Evolutionary conservation across 2,113 vertebrate genomes (phyloP).

Genomic region (Camelus dromedarius): DNA sequence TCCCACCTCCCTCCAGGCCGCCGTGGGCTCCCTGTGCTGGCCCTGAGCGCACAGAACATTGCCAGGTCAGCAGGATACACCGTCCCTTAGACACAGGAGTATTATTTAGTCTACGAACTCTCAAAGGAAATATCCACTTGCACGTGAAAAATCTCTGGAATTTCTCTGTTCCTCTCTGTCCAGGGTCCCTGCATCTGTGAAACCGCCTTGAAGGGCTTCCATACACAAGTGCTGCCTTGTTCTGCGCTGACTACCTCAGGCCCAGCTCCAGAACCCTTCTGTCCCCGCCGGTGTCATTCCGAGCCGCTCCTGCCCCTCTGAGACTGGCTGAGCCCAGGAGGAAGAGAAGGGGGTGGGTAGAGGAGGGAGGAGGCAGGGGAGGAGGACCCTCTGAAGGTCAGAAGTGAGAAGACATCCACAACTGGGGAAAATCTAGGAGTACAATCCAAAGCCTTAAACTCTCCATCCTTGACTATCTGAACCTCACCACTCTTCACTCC

Average conservation of each 20-base stretch:
- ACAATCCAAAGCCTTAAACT: background rate
- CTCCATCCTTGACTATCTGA: background rate
- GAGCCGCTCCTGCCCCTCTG: background rate
- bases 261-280: background rate
- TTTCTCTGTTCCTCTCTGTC: conserved; percentile 74
- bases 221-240: conserved; percentile 31
- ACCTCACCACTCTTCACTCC: background rate
- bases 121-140: conserved; percentile 86
- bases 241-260: fast-evolving
- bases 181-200: conserved; percentile 56
- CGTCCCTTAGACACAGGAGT: conserved; percentile 75
- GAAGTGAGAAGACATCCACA: background rate
- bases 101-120: conserved; percentile 88
- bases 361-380: background rate
- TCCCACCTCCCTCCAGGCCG: background rate
- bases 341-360: fast-evolving
- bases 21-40: background rate
- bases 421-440: background rate
- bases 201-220: background rate
- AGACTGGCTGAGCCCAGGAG: background rate
- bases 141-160: conserved; percentile 87
- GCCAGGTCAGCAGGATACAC: conserved; percentile 71
- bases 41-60: background rate
- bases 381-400: background rate
- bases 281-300: background rate